Evolutionary conservation across 2,797 vertebrate genomes (phyloP).

Genomic region (Rhabdomys pumilio): DNA sequence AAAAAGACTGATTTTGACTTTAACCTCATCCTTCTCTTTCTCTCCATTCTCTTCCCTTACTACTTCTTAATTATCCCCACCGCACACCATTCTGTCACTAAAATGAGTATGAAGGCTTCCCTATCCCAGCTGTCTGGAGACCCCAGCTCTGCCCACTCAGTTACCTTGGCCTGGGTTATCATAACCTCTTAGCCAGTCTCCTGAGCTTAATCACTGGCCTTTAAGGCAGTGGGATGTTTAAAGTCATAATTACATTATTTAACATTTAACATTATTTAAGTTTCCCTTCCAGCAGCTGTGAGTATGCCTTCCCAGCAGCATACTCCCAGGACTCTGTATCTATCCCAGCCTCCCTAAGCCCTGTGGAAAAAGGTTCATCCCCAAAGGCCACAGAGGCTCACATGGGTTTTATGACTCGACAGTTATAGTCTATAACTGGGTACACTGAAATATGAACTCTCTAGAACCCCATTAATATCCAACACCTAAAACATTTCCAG

Average conservation of each 20-base stretch:
- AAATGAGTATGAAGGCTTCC: neutral
- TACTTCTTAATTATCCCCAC: neutral
- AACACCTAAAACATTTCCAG: neutral
- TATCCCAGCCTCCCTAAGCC: constrained; percentile 58
- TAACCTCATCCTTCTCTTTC: neutral
- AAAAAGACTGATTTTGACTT: constrained; percentile 3
- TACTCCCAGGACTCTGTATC: constrained; percentile 36
- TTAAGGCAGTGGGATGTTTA: constrained; percentile 50
- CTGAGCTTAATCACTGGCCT: neutral
- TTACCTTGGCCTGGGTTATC: neutral
- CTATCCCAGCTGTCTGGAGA: neutral
- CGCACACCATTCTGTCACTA: neutral
- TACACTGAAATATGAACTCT: constrained; percentile 60
- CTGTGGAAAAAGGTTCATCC: neutral
- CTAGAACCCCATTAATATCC: neutral
- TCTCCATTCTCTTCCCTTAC: neutral
- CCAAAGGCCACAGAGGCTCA: neutral
- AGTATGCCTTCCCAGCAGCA: neutral
- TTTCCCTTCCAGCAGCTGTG: neutral
- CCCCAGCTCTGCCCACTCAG: neutral
- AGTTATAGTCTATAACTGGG: neutral
- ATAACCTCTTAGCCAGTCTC: constrained; percentile 10
- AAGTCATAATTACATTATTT: constrained; percentile 55
- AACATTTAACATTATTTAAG: neutral
- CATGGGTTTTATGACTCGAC: neutral